Conservation (phyloP, 2,797 vertebrate genomes). For the Chromis chromis region DNA sequence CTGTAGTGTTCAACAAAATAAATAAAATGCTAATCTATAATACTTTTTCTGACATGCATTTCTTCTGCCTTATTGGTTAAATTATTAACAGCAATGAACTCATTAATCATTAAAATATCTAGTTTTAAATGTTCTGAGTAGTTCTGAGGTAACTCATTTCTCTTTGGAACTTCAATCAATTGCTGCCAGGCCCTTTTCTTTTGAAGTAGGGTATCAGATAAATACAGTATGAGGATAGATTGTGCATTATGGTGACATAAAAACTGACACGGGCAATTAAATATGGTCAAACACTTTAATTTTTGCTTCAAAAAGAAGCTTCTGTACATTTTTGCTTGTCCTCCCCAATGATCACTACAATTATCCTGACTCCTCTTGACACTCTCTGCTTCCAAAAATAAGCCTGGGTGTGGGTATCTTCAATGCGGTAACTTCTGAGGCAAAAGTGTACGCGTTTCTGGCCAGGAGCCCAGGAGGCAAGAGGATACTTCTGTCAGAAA, state of each 20-base stretch:
- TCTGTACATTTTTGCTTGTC: slow-evolving; percentile 2
- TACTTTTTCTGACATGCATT: too few species aligned
- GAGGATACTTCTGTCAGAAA: slow-evolving; percentile 40
- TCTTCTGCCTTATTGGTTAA: too few species aligned
- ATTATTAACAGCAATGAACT: too few species aligned
- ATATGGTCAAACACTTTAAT: slow-evolving; percentile 20
- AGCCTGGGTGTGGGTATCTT: slow-evolving; percentile 4
- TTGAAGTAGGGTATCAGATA: slow-evolving; percentile 12
- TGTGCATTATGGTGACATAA: not conserved
- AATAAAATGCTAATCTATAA: too few species aligned
- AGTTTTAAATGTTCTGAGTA: slow-evolving; percentile 8
- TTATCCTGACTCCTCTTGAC: slow-evolving; percentile 19
- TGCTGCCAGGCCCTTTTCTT: slow-evolving; percentile 2
- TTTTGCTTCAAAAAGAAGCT: slow-evolving; percentile 3
- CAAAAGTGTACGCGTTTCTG: slow-evolving; percentile 21
- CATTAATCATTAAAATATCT: too few species aligned
- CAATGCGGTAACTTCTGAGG: slow-evolving; percentile 20
- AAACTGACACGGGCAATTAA: slow-evolving; percentile 23
- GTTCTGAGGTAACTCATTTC: slow-evolving; percentile 16
- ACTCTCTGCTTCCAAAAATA: slow-evolving; percentile 9
- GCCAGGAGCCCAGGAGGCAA: slow-evolving; percentile 10
- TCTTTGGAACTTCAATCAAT: slow-evolving; percentile 11
- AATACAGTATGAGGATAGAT: not conserved
- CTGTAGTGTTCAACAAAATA: too few species aligned
- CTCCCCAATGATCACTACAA: slow-evolving; percentile 21